Evolutionary conservation across 2,797 vertebrate species (phyloP).

Genomic region (Argentina silus): DNA sequence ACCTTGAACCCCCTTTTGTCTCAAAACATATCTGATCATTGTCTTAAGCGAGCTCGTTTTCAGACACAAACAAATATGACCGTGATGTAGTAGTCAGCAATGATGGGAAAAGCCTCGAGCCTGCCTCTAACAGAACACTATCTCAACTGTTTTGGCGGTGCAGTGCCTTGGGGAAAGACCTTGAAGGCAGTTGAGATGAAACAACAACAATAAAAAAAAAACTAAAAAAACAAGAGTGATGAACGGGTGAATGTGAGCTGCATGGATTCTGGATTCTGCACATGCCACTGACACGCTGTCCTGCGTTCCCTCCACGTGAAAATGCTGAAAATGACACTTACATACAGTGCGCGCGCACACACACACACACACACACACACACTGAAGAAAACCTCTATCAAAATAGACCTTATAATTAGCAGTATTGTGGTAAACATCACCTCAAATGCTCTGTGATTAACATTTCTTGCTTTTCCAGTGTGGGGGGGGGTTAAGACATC

Average conservation of each 20-base stretch:
- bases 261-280: not conserved
- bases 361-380: not conserved
- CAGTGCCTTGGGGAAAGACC: conserved; percentile 12
- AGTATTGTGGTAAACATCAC: not conserved
- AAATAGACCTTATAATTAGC: not conserved
- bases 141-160: not conserved
- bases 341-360: not conserved
- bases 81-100: not conserved
- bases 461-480: not conserved
- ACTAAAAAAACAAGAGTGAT: not conserved
- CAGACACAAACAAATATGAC: no score
- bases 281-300: not conserved
- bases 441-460: not conserved
- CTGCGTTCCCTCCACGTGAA: not conserved
- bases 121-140: not conserved
- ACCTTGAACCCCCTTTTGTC: conserved; percentile 26
- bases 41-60: no score
- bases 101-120: no score
- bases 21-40: conserved; percentile 12
- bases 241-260: not conserved
- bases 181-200: conserved; percentile 1
- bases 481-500: not conserved
- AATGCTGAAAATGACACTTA: not conserved
- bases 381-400: not conserved
- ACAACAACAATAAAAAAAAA: not conserved